Evolutionary conservation across 1,140 invertebrate species (phyloP), one percentile per base, ranked within the genome.

Genomic region (Drosophila aff.): DNA sequence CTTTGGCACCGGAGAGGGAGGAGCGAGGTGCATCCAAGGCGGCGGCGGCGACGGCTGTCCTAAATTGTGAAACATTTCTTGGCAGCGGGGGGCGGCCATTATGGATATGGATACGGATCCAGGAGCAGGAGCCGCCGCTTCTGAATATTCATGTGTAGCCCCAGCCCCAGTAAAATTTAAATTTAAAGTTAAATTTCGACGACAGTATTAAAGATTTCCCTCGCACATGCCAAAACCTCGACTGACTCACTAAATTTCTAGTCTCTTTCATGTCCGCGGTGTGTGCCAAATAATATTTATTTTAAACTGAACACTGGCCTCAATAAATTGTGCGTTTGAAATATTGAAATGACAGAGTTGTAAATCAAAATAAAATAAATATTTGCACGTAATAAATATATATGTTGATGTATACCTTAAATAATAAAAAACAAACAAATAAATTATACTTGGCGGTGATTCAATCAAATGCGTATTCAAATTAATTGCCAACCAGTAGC

Each of bases 61-160:
- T 87, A 83, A 87, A 87, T 83, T 87, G 83, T 87, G 83, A 86
- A 86, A 86, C 83, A 86, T 83, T 86, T 87, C 80, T 85, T 77
- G 75, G 69, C 76, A 60, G 15, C 33, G 33, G 64, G 50, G 52
- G 18, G 50, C 72, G 41, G 63, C 62, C 64, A 76, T 75, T 69
- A 63, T 49, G 66, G 64, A 40, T 59, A 26, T 65, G 38, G 55
- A 43, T 33, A 33, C 21, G 67, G 52, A 71, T 40, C 58, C 66
- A 53, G 62, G 76, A 75, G 72, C 69, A 16, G 61, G 55, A 78
- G 62, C 53, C 52, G 66, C 44, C 73, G 63, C 40, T 7, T 11
- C 73, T 86, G 83, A 76, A 86, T 86, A 86, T 86, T 86, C 83
- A 87, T 87, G 83, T 55, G 50, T 31, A 47, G 33, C 40, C 18